phyloP scores from a whole-genome alignment of 2,113 vertebrate genomes.

The Ailurus styani region DNA sequence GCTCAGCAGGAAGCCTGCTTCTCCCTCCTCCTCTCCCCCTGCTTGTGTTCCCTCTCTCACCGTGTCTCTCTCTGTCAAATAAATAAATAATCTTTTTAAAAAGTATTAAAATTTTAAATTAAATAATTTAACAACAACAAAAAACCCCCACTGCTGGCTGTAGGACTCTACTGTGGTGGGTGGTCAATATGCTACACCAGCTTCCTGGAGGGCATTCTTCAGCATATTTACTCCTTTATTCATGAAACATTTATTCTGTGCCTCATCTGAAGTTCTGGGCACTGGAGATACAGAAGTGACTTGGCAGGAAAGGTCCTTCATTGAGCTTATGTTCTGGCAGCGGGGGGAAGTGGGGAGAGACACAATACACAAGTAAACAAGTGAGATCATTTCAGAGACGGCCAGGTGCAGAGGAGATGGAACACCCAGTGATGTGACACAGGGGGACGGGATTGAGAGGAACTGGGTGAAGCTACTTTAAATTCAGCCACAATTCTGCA shows the following conservation, averaged over 20 bases:
- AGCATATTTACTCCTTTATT: background rate
- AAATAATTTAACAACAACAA: background rate
- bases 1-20: too few species aligned
- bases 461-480: constrained; percentile 47
- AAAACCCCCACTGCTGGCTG: background rate
- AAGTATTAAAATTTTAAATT: background rate
- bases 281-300: background rate
- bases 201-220: background rate
- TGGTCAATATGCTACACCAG: background rate
- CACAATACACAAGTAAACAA: background rate
- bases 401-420: background rate
- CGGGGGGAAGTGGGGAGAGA: background rate
- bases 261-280: background rate
- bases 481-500: background rate
- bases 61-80: too few species aligned
- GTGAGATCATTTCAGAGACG: background rate
- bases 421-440: background rate
- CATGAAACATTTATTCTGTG: background rate
- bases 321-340: background rate
- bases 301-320: background rate
- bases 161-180: background rate
- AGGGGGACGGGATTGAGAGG: background rate
- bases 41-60: too few species aligned
- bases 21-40: too few species aligned
- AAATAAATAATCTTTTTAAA: too few species aligned